These are phyloP conservation scores for Alloplasta piceator DNA, from an alignment of 2,888 invertebrate genomes.

Conservation along the genomic window DNA sequence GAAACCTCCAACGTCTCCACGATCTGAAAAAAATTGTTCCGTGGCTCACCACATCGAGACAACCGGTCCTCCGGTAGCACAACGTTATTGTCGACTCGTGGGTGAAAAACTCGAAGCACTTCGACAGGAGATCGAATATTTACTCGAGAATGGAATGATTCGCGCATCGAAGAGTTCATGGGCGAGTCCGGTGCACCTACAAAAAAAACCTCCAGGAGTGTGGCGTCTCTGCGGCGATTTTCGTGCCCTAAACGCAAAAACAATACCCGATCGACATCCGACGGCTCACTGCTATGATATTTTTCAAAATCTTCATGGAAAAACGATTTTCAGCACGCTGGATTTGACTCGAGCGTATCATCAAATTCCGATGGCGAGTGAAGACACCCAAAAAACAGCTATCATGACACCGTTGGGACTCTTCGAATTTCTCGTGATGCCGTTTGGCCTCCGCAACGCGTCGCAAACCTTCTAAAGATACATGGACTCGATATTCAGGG, in stretches of 20 bases:
- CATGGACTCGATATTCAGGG: conserved; percentile 70
- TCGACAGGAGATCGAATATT: conserved; percentile 72
- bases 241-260: conserved; percentile 70
- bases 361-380: conserved; percentile 69
- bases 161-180: conserved; percentile 80
- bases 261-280: conserved; percentile 73
- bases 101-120: conserved; percentile 73
- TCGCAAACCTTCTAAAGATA: conserved; percentile 76
- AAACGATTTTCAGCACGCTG: conserved; percentile 66
- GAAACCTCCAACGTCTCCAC: background rate
- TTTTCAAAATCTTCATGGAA: conserved; percentile 60
- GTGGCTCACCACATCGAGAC: conserved; percentile 75
- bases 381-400: conserved; percentile 54
- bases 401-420: conserved; percentile 73
- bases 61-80: conserved; percentile 74
- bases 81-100: conserved; percentile 73
- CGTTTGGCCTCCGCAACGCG: conserved; percentile 76
- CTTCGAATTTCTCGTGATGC: conserved; percentile 75
- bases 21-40: too few relatives aligned
- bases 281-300: conserved; percentile 72
- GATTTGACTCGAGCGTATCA: conserved; percentile 69
- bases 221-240: conserved; percentile 73
- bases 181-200: conserved; percentile 78
- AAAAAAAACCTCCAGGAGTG: conserved; percentile 68
- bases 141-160: conserved; percentile 79